Base-by-base conservation (phyloP, 1,140 invertebrate species). In the Uloborus diversus region DNA sequence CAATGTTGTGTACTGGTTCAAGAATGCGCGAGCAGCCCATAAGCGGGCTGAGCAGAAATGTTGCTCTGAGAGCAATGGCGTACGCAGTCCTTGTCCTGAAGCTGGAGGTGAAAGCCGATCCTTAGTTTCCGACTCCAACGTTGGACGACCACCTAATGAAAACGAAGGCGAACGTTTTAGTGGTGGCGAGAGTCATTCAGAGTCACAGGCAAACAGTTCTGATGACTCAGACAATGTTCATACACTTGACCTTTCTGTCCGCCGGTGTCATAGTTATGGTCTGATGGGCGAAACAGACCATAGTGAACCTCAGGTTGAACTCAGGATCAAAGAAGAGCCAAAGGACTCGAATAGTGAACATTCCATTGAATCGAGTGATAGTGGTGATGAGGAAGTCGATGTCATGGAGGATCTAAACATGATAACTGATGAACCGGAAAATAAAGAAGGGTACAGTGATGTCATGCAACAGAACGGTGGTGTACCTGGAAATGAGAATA, bases 1-100 rank as follows among this genome's bases (percentile, higher is more conserved):
- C 85, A 99, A 99, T 86, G 96, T 99, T 13, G 96, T 98, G 25
- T 98, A 98, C 86, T 99, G 97, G 97, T 99, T 99, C 86, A 99
- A 99, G 87, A 99, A 99, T 86, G 96, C 97, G 0, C 89, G 97
- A 68, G 97, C 97, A 11, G 96, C 97, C 1, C 94, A 96, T 86
- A 96, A 98, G 85, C 89, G 96, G 47, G 87, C 87, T 25, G 87
- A 87, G 81, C 71, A 81, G 51, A 76, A 66, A 32, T 81, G 76
- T 27, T 81, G 69, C 25, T 56, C 79, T 14, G 66, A 75, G n/a
- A 57, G 62, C 33, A 79, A 82, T 57, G 64, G 65, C 9, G 56
- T 75, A 28, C 79, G 68, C n/a, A 81, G 79, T 32, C 79, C 79
- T 47, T 56, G 62, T 33, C 27, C 51, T 5, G 59, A 75, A 3